A percentile compares a stretch with the other conserved stretches of the same genome.
These are phyloP conservation scores for Gobionotothen gibberifrons DNA, from an alignment of 2,797 vertebrate species.

Conservation along the genomic window DNA sequence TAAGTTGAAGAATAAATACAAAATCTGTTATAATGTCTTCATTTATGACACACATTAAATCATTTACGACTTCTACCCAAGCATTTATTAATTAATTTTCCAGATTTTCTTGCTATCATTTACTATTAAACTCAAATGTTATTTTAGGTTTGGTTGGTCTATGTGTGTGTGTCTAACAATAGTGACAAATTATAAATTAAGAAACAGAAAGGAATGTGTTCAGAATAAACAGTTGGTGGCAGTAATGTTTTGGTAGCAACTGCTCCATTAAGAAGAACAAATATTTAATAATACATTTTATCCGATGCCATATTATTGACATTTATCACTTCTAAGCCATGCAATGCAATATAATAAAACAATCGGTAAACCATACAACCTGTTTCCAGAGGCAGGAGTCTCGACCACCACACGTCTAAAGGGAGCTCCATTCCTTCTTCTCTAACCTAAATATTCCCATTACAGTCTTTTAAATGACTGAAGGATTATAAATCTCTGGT, in stretches of 20 bases:
- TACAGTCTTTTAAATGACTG: conserved; percentile 43
- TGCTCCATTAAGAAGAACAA: background rate
- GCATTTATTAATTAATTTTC: background rate
- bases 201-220: background rate
- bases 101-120: background rate
- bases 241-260: background rate
- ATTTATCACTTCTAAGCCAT: background rate
- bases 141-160: background rate
- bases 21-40: background rate
- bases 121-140: background rate
- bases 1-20: background rate
- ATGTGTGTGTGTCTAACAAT: background rate
- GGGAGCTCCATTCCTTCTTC: conserved; percentile 23
- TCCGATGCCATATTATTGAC: background rate
- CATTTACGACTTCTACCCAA: background rate
- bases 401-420: conserved; percentile 14
- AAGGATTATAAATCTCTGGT: conserved; percentile 52
- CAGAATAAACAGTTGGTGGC: background rate
- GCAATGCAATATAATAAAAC: background rate
- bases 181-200: background rate
- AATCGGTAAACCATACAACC: background rate
- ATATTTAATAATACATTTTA: background rate
- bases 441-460: conserved; percentile 51
- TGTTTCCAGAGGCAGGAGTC: background rate
- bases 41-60: background rate